Evolutionary conservation across 1,140 invertebrate species (phyloP), one percentile per base, ranked within the genome.

Genomic region (Drosophila miranda): DNA sequence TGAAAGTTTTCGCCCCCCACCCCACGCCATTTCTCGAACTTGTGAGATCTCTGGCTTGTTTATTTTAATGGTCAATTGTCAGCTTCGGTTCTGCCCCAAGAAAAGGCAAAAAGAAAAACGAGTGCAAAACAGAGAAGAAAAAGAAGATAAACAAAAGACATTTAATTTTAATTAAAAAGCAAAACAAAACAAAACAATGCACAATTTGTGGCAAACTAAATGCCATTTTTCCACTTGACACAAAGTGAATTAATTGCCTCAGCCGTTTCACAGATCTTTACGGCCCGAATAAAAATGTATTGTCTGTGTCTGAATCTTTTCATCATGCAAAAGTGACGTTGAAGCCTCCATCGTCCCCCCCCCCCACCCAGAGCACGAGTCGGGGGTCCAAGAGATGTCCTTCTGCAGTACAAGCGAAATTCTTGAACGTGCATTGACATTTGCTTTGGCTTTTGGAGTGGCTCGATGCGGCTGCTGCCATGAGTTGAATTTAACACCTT

Each of bases 401-500:
- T 86, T 86, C 82, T 86, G 82, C 78, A 54, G 66, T 75, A 66
- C 78, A 78, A 75, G 55, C 34, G 23, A 87, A 66, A 86, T 86
- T 86, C 82, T 75, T 86, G 1, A 75, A 62, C 83, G 82, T 86
- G 26, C 83, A 81, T 87, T 86, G 82, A 86, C 78, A 54, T 75
- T 49, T 57, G 67, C 19, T 42, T 38, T 62, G 56, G 59, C 67
- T 76, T 78, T 83, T 78, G 56, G 78, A 75, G 60, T 59, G 62
- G 52, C 30, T 49, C 34, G 34, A 38, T 13, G 34, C n/a, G 34
- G 56, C 44, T 19, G 19, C 73, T 58, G 59, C 61, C 62, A 72
- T 81, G 81, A 86, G 82, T 86, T 87, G 78, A 87, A 86, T 82
- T 86, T 86, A 86, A 86, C 82, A 86, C 82, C 82, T 86, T 88